Percentiles rank a stretch among this genome's conserved stretches.
phyloP scores from a whole-genome alignment of 2,888 invertebrate genomes.

The Drosophila vallismaia region DNA sequence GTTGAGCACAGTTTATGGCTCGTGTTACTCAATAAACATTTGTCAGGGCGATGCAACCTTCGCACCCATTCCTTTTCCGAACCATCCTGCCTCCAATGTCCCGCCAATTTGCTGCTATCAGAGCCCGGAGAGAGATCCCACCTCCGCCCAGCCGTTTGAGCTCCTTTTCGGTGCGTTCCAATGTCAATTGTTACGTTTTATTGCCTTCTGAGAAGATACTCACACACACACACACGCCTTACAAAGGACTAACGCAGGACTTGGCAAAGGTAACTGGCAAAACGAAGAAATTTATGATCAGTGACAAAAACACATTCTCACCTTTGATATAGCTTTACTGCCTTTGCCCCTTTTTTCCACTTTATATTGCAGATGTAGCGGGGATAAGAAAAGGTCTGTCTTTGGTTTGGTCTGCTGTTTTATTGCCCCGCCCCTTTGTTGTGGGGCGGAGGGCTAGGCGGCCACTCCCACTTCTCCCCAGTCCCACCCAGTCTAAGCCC shows the following conservation, averaged over 20 bases:
- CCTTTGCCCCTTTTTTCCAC: conserved; percentile 40
- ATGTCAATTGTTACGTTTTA: conserved; percentile 72
- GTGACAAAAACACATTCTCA: conserved; percentile 78
- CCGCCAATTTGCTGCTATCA: conserved; percentile 55
- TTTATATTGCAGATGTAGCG: conserved; percentile 24
- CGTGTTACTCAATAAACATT: conserved; percentile 73
- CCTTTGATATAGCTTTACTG: conserved; percentile 70
- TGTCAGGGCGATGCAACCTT: conserved; percentile 54
- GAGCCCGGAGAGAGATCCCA: conserved; percentile 7
- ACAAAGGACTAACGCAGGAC: conserved; percentile 17
- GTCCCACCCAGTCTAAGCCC: conserved; percentile 23
- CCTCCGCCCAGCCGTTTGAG: conserved; percentile 11
- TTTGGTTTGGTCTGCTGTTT: conserved; percentile 45
- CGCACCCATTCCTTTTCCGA: conserved; percentile 2
- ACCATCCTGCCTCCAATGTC: background rate
- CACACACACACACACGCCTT: conserved; percentile 1
- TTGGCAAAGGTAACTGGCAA: conserved; percentile 32
- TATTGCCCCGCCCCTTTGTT: conserved; percentile 67
- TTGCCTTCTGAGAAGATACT: conserved; percentile 39
- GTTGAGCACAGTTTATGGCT: conserved; percentile 59
- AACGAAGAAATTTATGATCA: conserved; percentile 74
- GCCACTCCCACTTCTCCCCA: no score
- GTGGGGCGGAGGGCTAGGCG: conserved; percentile 1
- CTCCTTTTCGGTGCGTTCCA: conserved; percentile 40
- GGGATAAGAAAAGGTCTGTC: conserved; percentile 40